Percentiles rank a stretch among this genome's conserved stretches.
phyloP scores from a whole-genome alignment of 1,140 invertebrate genomes.

The Eurosta solidaginis region DNA sequence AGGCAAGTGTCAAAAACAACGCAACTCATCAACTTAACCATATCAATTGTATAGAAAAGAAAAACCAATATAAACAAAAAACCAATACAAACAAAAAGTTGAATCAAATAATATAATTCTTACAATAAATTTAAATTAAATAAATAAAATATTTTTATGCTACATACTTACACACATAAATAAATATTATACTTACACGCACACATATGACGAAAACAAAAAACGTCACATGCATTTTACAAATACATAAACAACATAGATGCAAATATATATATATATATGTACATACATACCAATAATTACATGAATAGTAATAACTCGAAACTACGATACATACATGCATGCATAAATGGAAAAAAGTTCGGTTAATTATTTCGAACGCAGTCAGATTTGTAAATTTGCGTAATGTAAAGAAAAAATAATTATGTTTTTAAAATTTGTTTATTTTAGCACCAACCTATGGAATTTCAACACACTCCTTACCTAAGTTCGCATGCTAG shows the following conservation, averaged over 20 bases:
- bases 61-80: conserved; percentile 5
- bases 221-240: conserved; percentile 15
- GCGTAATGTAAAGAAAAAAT: too few species aligned
- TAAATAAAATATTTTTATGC: neutral
- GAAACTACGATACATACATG: too few species aligned
- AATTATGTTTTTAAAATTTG: too few species aligned
- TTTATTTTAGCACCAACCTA: too few species aligned
- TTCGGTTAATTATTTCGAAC: too few species aligned
- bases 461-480: too few species aligned
- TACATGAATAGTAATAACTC: too few species aligned
- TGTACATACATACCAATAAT: neutral
- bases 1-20: conserved; percentile 14
- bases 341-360: too few species aligned
- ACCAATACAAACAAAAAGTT: neutral
- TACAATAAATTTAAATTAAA: neutral
- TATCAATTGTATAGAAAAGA: conserved; percentile 25
- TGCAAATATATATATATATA: neutral
- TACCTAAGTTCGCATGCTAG: too few species aligned
- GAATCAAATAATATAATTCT: neutral
- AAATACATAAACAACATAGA: neutral
- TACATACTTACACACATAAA: neutral
- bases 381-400: too few species aligned
- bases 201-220: neutral
- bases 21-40: conserved; percentile 25
- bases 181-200: conserved; percentile 14